Evolutionary conservation across 2,888 invertebrate genomes (phyloP), one percentile per base, ranked within the genome.

Genomic region (Brachypterus glaber): DNA sequence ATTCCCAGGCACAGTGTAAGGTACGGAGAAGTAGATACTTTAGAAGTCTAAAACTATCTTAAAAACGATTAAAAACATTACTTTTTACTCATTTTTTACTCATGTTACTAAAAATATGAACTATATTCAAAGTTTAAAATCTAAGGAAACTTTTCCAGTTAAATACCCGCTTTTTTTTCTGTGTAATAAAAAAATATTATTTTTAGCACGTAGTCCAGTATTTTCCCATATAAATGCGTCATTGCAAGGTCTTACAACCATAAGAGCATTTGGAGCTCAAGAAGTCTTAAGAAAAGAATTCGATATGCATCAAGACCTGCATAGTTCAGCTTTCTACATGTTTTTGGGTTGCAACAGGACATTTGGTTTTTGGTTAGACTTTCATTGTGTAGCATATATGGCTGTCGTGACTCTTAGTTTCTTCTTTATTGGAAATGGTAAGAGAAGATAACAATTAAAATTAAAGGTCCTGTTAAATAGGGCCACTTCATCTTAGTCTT

Each of bases 201-300:
- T 58, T 53, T 17, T 59, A 85, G 85, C 81, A 35, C 73, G 83
- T 35, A 85, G 84, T 55, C 88, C 88, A 1, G 76, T 89, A 1
- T 87, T 82, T 59, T 76, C 79, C 1, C 80, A 87, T 51, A 69
- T 87, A 21, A 81, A 77, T 51, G 79, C 84, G 32, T 79, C 82
- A 1, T 68, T 89, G 16, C 78, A 82, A 60, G 88, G 88, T 1
- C 62, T 89, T 1, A 72, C 79, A 5, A 85, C 86, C 0, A 82
- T 89, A 14, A 69, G 87, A 48, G 81, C 85, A 1, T 78, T 80
- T 49, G 68, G 72, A 39, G 79, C 78, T 0, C 74, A 82, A 58
- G 64, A 71, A 12, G 70, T 74, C 3, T 71, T 87, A 34, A 70
- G 72, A 31, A 60, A 62, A 17, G 77, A 79, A 51, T 81, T 81